Conservation (phyloP, 2,888 invertebrate genomes). For the Epiperipatus broadwayi region DNA sequence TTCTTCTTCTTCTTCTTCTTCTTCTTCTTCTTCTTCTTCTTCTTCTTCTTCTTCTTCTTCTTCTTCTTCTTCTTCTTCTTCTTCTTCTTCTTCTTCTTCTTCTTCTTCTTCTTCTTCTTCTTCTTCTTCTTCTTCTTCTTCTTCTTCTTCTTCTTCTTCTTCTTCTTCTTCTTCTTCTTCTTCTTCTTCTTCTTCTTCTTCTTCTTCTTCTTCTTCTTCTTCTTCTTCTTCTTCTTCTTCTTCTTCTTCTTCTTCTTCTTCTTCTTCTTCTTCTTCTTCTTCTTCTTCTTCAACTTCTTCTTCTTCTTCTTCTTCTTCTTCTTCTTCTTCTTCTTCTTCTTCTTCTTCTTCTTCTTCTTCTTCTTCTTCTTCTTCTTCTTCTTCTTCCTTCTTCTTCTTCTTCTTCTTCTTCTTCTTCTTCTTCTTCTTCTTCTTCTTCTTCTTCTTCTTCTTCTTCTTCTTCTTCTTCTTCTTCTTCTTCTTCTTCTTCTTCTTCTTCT, state of each 20-base stretch:
- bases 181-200: constrained; percentile 3
- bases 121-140: constrained; percentile 3
- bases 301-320: constrained; percentile 3
- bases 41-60: constrained; percentile 3
- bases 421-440: constrained; percentile 3
- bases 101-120: constrained; percentile 3
- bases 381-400: constrained; percentile 3
- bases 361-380: constrained; percentile 3
- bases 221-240: constrained; percentile 3
- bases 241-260: constrained; percentile 3
- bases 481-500: constrained; percentile 3
- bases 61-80: constrained; percentile 3
- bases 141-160: constrained; percentile 3
- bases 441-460: constrained; percentile 3
- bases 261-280: constrained; percentile 3
- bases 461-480: constrained; percentile 3
- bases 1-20: constrained; percentile 3
- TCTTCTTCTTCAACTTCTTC: not conserved
- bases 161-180: constrained; percentile 3
- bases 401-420: constrained; percentile 3
- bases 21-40: constrained; percentile 3
- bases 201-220: constrained; percentile 3
- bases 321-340: constrained; percentile 3
- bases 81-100: constrained; percentile 3
- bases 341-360: constrained; percentile 3